Percentiles rank a stretch among this genome's conserved stretches.
Conservation (phyloP, 2,888 invertebrate genomes). For the Lottia scabra region DNA sequence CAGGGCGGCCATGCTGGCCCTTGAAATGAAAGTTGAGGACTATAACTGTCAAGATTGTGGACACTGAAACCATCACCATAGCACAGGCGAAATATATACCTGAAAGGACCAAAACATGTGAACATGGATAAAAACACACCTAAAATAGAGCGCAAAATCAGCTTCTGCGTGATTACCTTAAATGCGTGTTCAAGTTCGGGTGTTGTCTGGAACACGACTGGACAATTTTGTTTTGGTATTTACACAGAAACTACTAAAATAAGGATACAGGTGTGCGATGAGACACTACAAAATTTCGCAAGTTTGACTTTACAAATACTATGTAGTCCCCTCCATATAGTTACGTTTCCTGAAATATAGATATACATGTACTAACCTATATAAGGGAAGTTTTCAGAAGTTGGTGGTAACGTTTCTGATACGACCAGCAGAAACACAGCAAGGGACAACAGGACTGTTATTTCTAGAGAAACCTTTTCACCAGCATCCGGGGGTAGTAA, state of each 20-base stretch:
- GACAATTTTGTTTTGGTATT: too few relatives aligned
- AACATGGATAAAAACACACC: too few relatives aligned
- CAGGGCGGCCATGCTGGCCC: constrained; percentile 35
- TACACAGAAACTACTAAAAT: too few relatives aligned
- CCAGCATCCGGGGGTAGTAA: constrained; percentile 56
- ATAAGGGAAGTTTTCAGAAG: constrained; percentile 61
- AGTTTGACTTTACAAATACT: too few relatives aligned
- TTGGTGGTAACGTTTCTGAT: constrained; percentile 61
- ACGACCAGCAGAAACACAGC: constrained; percentile 63
- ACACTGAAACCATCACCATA: constrained; percentile 41
- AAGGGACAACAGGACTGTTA: constrained; percentile 62
- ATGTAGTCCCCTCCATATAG: too few relatives aligned
- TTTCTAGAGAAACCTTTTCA: constrained; percentile 60
- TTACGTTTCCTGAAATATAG: too few relatives aligned
- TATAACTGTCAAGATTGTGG: constrained; percentile 39
- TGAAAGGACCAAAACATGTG: constrained; percentile 10
- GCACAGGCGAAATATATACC: constrained; percentile 44
- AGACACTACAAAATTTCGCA: too few relatives aligned
- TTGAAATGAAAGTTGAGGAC: constrained; percentile 46
- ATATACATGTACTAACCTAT: constrained; percentile 47
- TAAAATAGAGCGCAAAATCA: too few relatives aligned
- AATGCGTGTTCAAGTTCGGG: too few relatives aligned
- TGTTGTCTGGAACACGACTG: too few relatives aligned
- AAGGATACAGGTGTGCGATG: too few relatives aligned
- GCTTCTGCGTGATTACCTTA: too few relatives aligned